phyloP scores from a whole-genome alignment of 2,113 vertebrate genomes.

The Pardalotus punctatus region DNA sequence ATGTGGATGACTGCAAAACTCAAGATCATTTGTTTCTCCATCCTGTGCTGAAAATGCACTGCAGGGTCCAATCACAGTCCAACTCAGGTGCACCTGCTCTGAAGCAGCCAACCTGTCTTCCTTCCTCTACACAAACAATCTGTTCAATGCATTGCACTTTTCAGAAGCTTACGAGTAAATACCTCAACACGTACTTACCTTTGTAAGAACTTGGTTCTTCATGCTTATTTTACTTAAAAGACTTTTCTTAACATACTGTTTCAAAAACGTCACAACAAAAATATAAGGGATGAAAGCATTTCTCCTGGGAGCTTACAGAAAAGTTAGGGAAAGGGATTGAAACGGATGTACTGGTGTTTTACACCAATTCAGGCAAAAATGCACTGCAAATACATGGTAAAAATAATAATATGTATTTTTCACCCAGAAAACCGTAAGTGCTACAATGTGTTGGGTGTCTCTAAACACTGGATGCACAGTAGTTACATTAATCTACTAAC shows the following conservation, averaged over 20 bases:
- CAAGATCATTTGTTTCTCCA: not conserved
- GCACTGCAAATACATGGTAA: not conserved
- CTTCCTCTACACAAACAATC: not conserved
- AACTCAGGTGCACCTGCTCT: not conserved
- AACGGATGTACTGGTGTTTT: not conserved
- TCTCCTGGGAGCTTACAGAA: not conserved
- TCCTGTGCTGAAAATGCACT: not conserved
- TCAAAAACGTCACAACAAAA: not conserved
- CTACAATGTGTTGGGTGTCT: not conserved
- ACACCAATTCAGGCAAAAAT: not conserved
- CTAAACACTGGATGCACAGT: not conserved
- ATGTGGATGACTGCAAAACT: not conserved
- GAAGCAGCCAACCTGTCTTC: not conserved
- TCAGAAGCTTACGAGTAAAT: not conserved
- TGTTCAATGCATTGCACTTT: not conserved
- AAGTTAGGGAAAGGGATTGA: not conserved
- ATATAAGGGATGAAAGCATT: not conserved
- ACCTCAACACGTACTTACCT: not conserved
- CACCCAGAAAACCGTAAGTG: not conserved
- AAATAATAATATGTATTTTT: not conserved
- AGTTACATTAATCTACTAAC: not conserved
- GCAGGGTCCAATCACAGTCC: not conserved
- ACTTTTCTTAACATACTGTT: not conserved
- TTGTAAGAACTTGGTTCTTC: not conserved
- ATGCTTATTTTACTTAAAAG: not conserved